Conservation (phyloP, 2,113 vertebrate species). For the Campylorhamphus procurvoides region DNA sequence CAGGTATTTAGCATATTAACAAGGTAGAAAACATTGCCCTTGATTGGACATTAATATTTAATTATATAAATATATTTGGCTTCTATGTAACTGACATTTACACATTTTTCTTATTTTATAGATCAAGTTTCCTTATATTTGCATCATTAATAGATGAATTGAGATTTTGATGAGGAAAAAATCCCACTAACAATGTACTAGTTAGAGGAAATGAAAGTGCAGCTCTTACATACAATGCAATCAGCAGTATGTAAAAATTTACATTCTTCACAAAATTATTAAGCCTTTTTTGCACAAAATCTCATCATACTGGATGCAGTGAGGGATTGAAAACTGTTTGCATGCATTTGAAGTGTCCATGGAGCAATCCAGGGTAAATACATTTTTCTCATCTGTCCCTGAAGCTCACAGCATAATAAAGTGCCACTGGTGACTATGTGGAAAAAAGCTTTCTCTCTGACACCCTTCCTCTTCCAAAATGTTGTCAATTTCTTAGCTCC, state of each 20-base stretch:
- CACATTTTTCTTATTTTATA: neutral
- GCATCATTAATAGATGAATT: neutral
- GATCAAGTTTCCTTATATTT: neutral
- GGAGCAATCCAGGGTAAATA: neutral
- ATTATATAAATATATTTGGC: neutral
- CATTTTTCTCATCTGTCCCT: neutral
- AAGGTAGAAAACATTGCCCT: neutral
- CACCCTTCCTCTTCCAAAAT: neutral
- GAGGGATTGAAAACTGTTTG: neutral
- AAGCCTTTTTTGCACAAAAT: neutral
- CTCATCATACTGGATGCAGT: neutral
- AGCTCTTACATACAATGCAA: neutral
- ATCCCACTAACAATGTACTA: rapidly evolving
- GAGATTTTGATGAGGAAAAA: neutral
- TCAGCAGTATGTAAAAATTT: neutral
- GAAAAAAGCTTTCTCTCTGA: neutral
- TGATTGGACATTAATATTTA: neutral
- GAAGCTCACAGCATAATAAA: neutral
- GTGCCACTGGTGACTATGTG: neutral
- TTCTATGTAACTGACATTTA: neutral
- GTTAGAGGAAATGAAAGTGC: neutral
- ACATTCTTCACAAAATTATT: neutral
- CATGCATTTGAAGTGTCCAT: neutral
- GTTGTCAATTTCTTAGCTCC: neutral
- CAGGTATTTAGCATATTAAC: neutral